Percentiles rank a stretch among this genome's conserved stretches.
These are phyloP conservation scores for Meganola albula DNA, from an alignment of 2,888 invertebrate species.

Conservation along the genomic window DNA sequence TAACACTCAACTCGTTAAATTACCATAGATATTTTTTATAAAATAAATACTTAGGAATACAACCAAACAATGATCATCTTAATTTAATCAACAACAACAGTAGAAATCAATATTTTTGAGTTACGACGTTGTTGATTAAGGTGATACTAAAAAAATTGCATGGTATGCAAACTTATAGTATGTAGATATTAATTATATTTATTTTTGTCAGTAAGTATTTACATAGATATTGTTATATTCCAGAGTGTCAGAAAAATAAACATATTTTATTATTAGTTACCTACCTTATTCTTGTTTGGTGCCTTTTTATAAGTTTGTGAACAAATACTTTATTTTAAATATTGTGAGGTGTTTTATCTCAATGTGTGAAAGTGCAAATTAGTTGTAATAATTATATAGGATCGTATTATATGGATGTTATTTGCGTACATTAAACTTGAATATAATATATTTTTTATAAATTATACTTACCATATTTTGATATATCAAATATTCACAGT, in stretches of 20 bases:
- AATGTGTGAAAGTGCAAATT: slow-evolving; percentile 27
- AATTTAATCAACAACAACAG: background rate
- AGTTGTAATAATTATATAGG: slow-evolving; percentile 21
- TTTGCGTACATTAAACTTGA: slow-evolving; percentile 24
- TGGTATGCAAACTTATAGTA: background rate
- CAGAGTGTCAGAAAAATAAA: slow-evolving; percentile 12
- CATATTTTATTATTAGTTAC: slow-evolving; percentile 5
- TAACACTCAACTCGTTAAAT: background rate
- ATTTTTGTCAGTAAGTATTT: slow-evolving; percentile 4
- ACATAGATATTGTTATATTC: slow-evolving; percentile 15
- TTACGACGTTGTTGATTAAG: no score
- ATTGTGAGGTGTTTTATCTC: slow-evolving; percentile 22
- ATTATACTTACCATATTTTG: background rate
- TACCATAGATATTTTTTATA: no score
- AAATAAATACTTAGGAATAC: background rate
- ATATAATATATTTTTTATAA: background rate
- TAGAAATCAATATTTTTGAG: no score
- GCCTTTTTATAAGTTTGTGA: slow-evolving; percentile 18
- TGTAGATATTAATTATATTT: background rate
- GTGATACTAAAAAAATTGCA: no score
- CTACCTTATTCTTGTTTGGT: slow-evolving; percentile 6
- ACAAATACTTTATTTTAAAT: slow-evolving; percentile 23
- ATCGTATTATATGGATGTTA: slow-evolving; percentile 15
- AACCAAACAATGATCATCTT: background rate
- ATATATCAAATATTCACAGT: background rate